Evolutionary conservation across 2,113 vertebrate genomes (phyloP).

Genomic region (Otus sunia): DNA sequence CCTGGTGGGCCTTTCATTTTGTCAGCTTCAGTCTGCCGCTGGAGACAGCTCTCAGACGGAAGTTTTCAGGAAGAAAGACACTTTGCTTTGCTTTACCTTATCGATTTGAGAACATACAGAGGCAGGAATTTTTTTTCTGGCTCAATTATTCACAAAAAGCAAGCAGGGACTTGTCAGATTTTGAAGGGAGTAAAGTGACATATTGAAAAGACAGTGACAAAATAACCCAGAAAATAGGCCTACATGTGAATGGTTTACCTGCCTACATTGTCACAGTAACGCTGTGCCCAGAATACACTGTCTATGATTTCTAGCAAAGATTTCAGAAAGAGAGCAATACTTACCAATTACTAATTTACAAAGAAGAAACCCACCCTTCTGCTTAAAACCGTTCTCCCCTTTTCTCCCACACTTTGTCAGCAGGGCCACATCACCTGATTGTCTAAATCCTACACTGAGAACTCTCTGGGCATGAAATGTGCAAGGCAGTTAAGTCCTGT

Average conservation of each 20-base stretch:
- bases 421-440: background rate
- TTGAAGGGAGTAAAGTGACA: conserved; percentile 31
- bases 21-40: conserved; percentile 10
- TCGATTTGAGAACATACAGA: conserved; percentile 29
- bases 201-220: conserved; percentile 46
- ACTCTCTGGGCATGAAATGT: background rate
- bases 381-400: background rate
- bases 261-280: background rate
- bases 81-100: conserved; percentile 53
- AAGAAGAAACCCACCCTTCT: background rate
- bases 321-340: background rate
- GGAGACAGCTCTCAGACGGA: conserved; percentile 40
- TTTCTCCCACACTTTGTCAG: background rate
- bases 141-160: conserved; percentile 40
- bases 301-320: background rate
- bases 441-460: background rate
- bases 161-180: conserved; percentile 41
- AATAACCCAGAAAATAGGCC: conserved; percentile 14
- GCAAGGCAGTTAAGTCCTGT: background rate
- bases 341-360: background rate
- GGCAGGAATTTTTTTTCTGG: conserved; percentile 26
- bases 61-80: conserved; percentile 47
- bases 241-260: background rate
- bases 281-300: background rate
- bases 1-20: conserved; percentile 55